These are phyloP conservation scores for Sebastes nivosus DNA, from an alignment of 2,797 vertebrate species.

Conservation along the genomic window DNA sequence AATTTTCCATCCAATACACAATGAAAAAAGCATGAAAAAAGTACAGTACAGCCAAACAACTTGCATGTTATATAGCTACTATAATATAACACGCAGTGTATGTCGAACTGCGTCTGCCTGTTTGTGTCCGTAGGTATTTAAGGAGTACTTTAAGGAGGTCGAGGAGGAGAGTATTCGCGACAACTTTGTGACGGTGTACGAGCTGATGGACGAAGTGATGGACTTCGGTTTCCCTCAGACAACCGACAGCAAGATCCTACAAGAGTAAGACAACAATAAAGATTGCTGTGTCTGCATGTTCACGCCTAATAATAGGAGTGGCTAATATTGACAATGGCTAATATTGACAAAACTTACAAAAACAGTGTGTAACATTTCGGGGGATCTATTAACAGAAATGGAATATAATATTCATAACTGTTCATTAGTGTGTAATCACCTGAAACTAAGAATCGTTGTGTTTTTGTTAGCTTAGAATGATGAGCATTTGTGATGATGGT, in stretches of 20 bases:
- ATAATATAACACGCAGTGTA: background rate
- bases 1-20: background rate
- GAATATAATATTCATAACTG: too few relatives aligned
- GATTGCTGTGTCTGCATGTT: background rate
- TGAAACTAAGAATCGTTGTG: too few relatives aligned
- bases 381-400: too few relatives aligned
- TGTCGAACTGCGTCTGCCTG: background rate
- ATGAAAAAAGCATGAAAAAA: background rate
- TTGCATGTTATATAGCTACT: background rate
- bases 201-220: conserved; percentile 88
- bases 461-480: too few relatives aligned
- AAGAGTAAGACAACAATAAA: conserved; percentile 80
- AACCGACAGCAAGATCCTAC: conserved; percentile 88
- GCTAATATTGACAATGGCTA: background rate
- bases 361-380: too few relatives aligned
- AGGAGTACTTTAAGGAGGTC: conserved; percentile 86
- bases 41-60: background rate
- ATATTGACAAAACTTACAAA: background rate
- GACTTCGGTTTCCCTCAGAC: conserved; percentile 89
- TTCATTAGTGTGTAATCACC: too few relatives aligned
- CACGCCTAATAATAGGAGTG: background rate
- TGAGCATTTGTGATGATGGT: too few relatives aligned
- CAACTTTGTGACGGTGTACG: conserved; percentile 88
- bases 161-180: conserved; percentile 88
- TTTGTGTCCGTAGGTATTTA: conserved; percentile 78